Evolutionary conservation across 2,113 vertebrate genomes (phyloP).

Genomic region (Numida meleagris): DNA sequence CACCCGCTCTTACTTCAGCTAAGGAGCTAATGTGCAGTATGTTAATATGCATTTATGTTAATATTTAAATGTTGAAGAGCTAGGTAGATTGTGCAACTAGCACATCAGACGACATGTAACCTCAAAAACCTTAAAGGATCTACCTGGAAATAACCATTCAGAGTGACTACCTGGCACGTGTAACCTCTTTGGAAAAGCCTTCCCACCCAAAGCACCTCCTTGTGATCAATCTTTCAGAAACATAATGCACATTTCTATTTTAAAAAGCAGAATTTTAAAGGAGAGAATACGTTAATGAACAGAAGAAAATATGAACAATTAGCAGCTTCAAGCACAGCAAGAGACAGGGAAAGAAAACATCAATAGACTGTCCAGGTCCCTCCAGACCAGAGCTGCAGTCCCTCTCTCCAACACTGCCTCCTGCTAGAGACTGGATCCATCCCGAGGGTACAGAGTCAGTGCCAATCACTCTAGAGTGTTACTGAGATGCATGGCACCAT

Average conservation of each 20-base stretch:
- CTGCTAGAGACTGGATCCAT: neutral
- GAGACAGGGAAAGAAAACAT: neutral
- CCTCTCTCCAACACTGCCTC: neutral
- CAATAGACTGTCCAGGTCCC: neutral
- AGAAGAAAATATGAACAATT: neutral
- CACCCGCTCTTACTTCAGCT: neutral
- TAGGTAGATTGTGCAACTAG: neutral
- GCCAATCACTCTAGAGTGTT: neutral
- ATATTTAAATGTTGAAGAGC: neutral
- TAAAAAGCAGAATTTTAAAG: neutral
- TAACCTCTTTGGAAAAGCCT: neutral
- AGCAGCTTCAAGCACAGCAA: neutral
- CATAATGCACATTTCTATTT: neutral
- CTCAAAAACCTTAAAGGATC: neutral
- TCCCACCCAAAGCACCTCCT: neutral
- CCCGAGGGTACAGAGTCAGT: neutral
- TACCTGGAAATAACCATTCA: neutral
- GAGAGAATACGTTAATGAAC: neutral
- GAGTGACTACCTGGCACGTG: neutral
- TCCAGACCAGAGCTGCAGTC: neutral
- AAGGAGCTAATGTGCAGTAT: neutral
- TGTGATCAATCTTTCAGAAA: neutral
- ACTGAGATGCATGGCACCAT: neutral
- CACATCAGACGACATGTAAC: neutral
- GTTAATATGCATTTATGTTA: conserved; percentile 7